Evolutionary conservation across 2,113 vertebrate genomes (phyloP).

Genomic region (Triplophysa tibetana): DNA sequence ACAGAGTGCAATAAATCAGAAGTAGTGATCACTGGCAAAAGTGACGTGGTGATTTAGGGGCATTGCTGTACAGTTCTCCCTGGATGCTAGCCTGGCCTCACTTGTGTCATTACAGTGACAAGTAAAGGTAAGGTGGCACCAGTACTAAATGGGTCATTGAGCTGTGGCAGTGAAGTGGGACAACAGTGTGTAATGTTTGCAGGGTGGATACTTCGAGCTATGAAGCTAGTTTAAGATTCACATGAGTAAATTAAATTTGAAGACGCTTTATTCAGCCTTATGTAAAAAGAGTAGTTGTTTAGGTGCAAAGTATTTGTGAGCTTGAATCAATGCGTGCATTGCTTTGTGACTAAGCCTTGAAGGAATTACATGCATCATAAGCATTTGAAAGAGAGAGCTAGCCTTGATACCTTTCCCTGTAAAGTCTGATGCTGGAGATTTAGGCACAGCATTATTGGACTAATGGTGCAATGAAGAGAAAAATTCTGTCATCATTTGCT

Average conservation of each 20-base stretch:
- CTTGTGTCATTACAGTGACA: background rate
- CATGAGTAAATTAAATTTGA: background rate
- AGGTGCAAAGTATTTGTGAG: background rate
- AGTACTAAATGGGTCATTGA: conserved; percentile 33
- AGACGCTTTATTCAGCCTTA: background rate
- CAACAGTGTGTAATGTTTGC: conserved; percentile 20
- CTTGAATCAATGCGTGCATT: conserved; percentile 14
- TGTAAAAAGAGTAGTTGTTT: background rate
- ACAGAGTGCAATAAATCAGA: conserved; percentile 39
- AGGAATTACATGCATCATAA: background rate
- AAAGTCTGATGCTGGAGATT: background rate
- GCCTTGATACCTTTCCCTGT: background rate
- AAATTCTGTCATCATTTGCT: too few relatives aligned
- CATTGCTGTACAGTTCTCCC: background rate
- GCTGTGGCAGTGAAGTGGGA: background rate
- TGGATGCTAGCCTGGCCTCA: conserved; percentile 18
- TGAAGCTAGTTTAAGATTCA: conserved; percentile 1
- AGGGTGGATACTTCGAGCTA: background rate
- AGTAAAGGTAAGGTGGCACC: conserved; percentile 27
- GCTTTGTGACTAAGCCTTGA: background rate
- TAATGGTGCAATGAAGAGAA: too few relatives aligned
- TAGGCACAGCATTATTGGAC: background rate
- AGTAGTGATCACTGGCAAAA: conserved; percentile 23
- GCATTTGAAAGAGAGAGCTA: background rate
- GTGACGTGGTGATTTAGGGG: conserved; percentile 24